Conservation (phyloP, 2,888 invertebrate species). For the Spisula solida region DNA sequence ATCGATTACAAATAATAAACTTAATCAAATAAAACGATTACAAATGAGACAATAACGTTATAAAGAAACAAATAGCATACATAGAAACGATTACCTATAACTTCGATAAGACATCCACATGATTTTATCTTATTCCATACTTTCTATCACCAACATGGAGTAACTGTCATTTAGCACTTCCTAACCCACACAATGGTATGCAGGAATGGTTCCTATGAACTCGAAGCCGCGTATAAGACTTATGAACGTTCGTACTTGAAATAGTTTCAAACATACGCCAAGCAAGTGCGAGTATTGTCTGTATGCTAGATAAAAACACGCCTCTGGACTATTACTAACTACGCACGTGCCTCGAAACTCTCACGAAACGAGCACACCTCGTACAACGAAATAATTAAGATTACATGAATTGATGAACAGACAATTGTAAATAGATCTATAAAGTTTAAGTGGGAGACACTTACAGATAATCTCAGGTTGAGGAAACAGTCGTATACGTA, state of each 20-base stretch:
- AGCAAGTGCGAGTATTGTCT: not conserved
- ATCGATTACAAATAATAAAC: too few species aligned
- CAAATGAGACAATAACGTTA: too few species aligned
- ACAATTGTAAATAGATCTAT: slow-evolving; percentile 2
- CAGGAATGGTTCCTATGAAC: not conserved
- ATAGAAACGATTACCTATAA: too few species aligned
- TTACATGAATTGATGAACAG: slow-evolving; percentile 6
- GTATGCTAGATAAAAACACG: not conserved
- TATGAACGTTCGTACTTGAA: not conserved
- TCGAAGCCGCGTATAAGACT: not conserved
- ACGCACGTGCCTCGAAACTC: not conserved
- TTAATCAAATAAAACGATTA: too few species aligned
- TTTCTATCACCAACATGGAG: too few species aligned
- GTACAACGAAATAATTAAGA: not conserved
- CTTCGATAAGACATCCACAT: too few species aligned
- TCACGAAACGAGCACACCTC: not conserved
- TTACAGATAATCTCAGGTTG: not conserved
- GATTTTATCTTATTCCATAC: too few species aligned
- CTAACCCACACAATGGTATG: too few species aligned
- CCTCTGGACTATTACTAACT: not conserved
- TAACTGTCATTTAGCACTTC: too few species aligned
- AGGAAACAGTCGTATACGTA: not conserved
- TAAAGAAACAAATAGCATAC: too few species aligned
- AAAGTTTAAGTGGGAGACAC: not conserved
- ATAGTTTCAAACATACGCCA: not conserved